Base-by-base conservation (phyloP, 2,888 invertebrate genomes). In the Pycnomerus fuliginosus region DNA sequence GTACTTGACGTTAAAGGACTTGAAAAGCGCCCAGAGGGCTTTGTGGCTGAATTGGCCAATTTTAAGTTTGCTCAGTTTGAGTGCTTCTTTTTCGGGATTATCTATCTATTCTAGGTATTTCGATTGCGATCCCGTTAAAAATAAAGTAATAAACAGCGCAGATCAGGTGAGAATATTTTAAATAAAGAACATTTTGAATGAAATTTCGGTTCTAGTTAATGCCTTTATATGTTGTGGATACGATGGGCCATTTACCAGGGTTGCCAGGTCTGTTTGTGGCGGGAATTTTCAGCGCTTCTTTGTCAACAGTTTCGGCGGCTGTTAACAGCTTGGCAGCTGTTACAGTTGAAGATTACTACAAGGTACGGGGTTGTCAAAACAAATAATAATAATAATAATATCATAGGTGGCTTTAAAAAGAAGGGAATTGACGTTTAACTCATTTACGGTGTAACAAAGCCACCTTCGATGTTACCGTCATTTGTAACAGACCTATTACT, bases 301-400 rank as follows among this genome's bases (percentile, higher is more conserved):
- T 95, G 5, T 93, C 94, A 28, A 93, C 94, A 0, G 86, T 96
- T 44, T 95, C 94, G 0, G 92, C 95, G 0, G 85, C 92, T 1
- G 80, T 95, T 44, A 95, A 94, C 64, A 90, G 94, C 1, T 75
- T 96, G 30, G 86, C 95, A 0, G 94, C 95, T 0, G 47, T 95
- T 8, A 89, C 92, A 0, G 74, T 94, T 28, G 87, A 91, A 61
- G 96, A 96, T 71, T 91, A 94, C 54, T 72, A 93, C 2, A 83
- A 82, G 62, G 74, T 74, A 48, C n/a, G n/a, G n/a, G n/a, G n/a
- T n/a, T n/a, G n/a, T n/a, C n/a, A n/a, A n/a, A n/a, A n/a, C n/a
- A n/a, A n/a, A n/a, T n/a, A n/a, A n/a, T n/a, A n/a, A n/a, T n/a
- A n/a, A n/a, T n/a, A n/a, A n/a, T n/a, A n/a, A n/a, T n/a, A n/a